Evolutionary conservation across 2,888 invertebrate species (phyloP), one percentile per base, ranked within the genome.

Genomic region (Erebia ligea): DNA sequence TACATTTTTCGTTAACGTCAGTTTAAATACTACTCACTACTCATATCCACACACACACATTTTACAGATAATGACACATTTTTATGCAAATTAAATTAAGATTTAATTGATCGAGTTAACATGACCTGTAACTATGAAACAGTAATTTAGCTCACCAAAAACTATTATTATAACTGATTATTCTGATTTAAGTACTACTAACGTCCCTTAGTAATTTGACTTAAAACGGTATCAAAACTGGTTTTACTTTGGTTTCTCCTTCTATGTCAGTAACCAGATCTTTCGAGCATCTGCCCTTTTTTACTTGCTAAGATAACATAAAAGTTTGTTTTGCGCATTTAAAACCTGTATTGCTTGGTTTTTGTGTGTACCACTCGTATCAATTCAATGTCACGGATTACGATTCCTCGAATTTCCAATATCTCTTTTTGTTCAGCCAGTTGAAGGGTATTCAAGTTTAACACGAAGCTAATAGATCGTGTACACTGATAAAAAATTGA

Each of bases 401-500:
- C 42, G 54, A 17, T 70, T 70, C 65, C 34, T 61, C 42, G 70
- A 69, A 72, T 65, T 58, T 68, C 61, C 64, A 67, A 67, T 59
- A 72, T 57, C 67, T 45, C 21, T 69, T 67, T 74, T 67, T 61
- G 59, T 61, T 54, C 34, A 70, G 42, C 58, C 64, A 67, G 40
- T 68, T 61, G 62, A 64, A 65, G 67, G 52, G 19, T 61, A 61
- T 48, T 65, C 42, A 42, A 65, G 56, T 65, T 63, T 67, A 58
- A 66, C 61, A 40, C 50, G 50, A 57, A 61, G 67, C 65, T 61
- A 70, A 66, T 68, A 70, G 54, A 68, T 72, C 61, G 65, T 70
- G 70, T 67, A 66, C 66, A 52, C 42, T 54, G 61, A 71, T 64
- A 68, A 59, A 78, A 79, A 75, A 73, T 75, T 75, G 73, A 78